Percentiles rank a stretch among this genome's conserved stretches.
Evolutionary conservation across 2,797 vertebrate genomes (phyloP).

Genomic region (Parauchenoglanis punctatus): DNA sequence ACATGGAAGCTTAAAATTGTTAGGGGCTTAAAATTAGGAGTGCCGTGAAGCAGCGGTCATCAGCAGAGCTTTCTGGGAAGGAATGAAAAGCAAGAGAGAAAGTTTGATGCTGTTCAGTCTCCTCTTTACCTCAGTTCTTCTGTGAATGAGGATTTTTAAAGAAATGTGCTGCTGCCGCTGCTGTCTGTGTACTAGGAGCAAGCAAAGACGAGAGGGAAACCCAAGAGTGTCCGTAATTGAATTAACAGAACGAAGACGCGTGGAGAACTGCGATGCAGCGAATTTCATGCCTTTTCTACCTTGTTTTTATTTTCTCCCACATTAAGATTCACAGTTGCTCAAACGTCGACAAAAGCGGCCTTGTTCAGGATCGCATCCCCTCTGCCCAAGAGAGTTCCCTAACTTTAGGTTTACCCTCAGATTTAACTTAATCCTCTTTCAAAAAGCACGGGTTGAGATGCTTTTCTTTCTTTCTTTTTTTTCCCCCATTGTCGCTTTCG

Average conservation of each 20-base stretch:
- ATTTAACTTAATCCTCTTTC: conserved; percentile 57
- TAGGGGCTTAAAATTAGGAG: conserved; percentile 67
- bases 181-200: conserved; percentile 35
- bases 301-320: conserved; percentile 36
- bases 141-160: conserved; percentile 28
- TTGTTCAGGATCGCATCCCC: conserved; percentile 34
- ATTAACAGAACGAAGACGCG: conserved; percentile 59
- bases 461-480: conserved; percentile 40
- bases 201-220: conserved; percentile 46
- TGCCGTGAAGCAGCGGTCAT: conserved; percentile 68
- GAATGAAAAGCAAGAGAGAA: conserved; percentile 47
- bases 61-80: conserved; percentile 66
- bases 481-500: conserved; percentile 29
- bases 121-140: conserved; percentile 42
- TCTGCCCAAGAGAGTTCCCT: conserved; percentile 44
- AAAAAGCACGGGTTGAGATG: conserved; percentile 45
- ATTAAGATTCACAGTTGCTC: conserved; percentile 47
- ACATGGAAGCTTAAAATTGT: conserved; percentile 75
- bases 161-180: background rate
- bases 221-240: conserved; percentile 55
- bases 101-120: conserved; percentile 43
- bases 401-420: conserved; percentile 56
- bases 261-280: conserved; percentile 52
- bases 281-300: conserved; percentile 56
- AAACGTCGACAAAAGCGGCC: conserved; percentile 44